Base-by-base conservation (phyloP, 2,113 vertebrate species). In the Cacatua alba region DNA sequence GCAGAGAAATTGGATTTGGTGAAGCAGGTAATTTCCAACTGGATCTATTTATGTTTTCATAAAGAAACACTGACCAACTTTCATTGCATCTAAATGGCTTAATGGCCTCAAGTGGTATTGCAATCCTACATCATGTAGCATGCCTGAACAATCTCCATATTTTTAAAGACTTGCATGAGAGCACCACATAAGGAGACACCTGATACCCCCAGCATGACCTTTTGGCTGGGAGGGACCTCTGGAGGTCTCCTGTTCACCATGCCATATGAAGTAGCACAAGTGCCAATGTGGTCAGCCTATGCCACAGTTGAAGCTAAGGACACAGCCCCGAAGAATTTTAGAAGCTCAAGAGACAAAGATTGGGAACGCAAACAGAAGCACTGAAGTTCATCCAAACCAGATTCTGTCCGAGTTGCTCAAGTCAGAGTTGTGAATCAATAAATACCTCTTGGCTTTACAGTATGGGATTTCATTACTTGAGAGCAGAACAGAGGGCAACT, bases 401-500 rank as follows among this genome's bases (percentile, higher is more conserved):
- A 33, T 94, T 88, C 60, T 91, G 81, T 59, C 67, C 52, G 21
- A 46, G 69, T 91, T 93, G 87, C 46, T 92, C 88, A 70, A 82
- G 68, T 87, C 43, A 67, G 90, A 94, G 35, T 90, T 95, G 88
- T 92, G 75, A 90, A 90, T 96, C 77, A 94, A 95, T 76, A 97
- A 94, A 86, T 90, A 95, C 63, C 62, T 90, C 82, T 81, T 84
- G 95, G 89, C 95, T 91, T 80, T 85, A 43, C 46, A 92, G 69
- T 59, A 68, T 62, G 90, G 71, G 48, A 93, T 97, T 97, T 94
- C 91, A 95, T 94, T 95, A 85, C 79, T 95, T 86, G 94, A 92
- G 94, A 96, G 81, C 53, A 96, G 95, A 97, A 96, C 95, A 97
- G 92, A 92, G 92, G 88, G 97, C 94, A 98, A 96, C 89, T 76